These are phyloP conservation scores for Tyto alba DNA, from an alignment of 2,113 vertebrate genomes.

Conservation along the genomic window DNA sequence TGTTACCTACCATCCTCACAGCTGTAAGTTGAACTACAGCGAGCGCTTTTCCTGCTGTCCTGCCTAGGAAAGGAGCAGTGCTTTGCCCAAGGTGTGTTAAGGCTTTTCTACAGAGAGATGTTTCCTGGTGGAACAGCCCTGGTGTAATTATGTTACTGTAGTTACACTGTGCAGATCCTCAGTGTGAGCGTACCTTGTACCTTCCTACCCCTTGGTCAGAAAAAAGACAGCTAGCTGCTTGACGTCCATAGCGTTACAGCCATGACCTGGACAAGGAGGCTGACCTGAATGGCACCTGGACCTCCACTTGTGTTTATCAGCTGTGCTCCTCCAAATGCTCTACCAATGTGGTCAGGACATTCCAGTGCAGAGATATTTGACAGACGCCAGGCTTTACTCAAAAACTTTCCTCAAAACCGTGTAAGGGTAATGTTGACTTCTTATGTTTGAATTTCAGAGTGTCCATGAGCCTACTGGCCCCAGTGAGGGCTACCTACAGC, in stretches of 20 bases:
- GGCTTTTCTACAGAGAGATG: neutral
- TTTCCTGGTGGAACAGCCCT: neutral
- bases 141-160: neutral
- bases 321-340: neutral
- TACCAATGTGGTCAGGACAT: neutral
- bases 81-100: neutral
- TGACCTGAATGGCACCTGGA: neutral
- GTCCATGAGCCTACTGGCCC: constrained; percentile 84
- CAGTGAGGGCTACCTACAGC: constrained; percentile 77
- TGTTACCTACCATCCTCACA: constrained; percentile 17
- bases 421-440: neutral
- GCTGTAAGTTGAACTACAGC: neutral
- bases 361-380: neutral
- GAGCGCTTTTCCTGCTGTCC: neutral
- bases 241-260: accelerated
- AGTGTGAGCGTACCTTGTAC: neutral
- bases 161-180: neutral
- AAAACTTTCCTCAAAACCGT: neutral
- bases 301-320: neutral
- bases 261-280: neutral
- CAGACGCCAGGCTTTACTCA: neutral
- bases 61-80: neutral
- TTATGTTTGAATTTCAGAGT: constrained; percentile 74
- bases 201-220: neutral
- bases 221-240: neutral